Evolutionary conservation across 1,140 invertebrate genomes (phyloP).

Genomic region (Gerris buenoi): DNA sequence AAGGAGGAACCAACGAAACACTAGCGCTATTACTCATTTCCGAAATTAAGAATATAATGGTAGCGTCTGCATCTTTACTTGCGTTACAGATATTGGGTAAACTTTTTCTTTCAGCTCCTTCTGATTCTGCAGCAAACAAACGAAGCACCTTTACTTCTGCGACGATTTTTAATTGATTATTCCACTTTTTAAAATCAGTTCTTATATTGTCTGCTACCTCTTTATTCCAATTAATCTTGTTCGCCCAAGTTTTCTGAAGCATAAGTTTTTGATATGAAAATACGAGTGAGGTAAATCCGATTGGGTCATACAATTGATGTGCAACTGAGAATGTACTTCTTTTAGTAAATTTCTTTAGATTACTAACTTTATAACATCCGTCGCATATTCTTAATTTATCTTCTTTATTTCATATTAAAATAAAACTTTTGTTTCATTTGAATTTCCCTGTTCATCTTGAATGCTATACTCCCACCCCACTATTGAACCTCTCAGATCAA

Average conservation of each 20-base stretch:
- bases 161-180: neutral
- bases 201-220: neutral
- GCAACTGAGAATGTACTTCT: neutral
- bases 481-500: neutral
- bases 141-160: neutral
- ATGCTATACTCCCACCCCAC: neutral
- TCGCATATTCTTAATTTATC: neutral
- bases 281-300: neutral
- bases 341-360: neutral
- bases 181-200: neutral
- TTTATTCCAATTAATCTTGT: neutral
- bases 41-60: slow-evolving; percentile 20
- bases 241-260: slow-evolving; percentile 3
- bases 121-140: neutral
- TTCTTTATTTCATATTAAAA: neutral
- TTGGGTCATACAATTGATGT: neutral
- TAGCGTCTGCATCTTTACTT: slow-evolving; percentile 23
- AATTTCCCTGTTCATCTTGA: neutral
- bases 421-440: slow-evolving; percentile 1
- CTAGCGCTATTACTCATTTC: neutral
- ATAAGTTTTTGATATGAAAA: neutral
- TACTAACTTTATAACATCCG: neutral
- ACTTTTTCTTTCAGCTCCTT: neutral
- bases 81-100: slow-evolving; percentile 28
- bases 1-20: slow-evolving; percentile 17